phyloP scores from a whole-genome alignment of 1,140 invertebrate genomes.

The Pogonus chalceus region DNA sequence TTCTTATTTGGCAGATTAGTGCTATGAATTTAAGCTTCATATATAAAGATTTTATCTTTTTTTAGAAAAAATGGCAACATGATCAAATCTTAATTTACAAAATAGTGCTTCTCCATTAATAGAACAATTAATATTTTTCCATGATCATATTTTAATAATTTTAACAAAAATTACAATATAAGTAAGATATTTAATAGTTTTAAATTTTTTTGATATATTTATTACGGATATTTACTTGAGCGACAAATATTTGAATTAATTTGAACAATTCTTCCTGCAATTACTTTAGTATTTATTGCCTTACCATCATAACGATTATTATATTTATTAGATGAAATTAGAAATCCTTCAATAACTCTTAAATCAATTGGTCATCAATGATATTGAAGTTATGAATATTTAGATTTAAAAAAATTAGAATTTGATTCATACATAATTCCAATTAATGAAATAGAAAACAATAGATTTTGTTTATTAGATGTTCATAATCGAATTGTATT shows the following conservation, averaged over 20 bases:
- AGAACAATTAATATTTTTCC: constrained; percentile 47
- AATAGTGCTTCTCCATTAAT: constrained; percentile 43
- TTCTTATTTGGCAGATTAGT: constrained; percentile 41
- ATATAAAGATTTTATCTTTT: constrained; percentile 41
- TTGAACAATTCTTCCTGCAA: constrained; percentile 47
- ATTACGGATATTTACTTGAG: constrained; percentile 40
- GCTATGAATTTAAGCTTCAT: constrained; percentile 43
- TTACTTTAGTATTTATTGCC: constrained; percentile 51
- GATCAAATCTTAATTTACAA: constrained; percentile 43
- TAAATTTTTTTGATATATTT: constrained; percentile 39
- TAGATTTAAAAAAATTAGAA: not conserved
- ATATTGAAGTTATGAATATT: constrained; percentile 57
- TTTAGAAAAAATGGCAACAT: constrained; percentile 39
- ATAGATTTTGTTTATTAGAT: constrained; percentile 39
- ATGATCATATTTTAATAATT: constrained; percentile 43
- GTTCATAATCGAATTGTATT: constrained; percentile 50
- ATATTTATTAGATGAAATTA: constrained; percentile 49
- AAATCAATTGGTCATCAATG: constrained; percentile 55
- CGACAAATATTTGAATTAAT: constrained; percentile 39
- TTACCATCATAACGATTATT: constrained; percentile 46
- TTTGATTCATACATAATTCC: constrained; percentile 45
- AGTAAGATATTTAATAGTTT: constrained; percentile 46
- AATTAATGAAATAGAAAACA: constrained; percentile 29
- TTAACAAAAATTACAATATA: constrained; percentile 43
- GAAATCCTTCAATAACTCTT: constrained; percentile 39